Evolutionary conservation across 1,140 invertebrate genomes (phyloP), one percentile per base, ranked within the genome.

Genomic region (Drosophila ogumai): DNA sequence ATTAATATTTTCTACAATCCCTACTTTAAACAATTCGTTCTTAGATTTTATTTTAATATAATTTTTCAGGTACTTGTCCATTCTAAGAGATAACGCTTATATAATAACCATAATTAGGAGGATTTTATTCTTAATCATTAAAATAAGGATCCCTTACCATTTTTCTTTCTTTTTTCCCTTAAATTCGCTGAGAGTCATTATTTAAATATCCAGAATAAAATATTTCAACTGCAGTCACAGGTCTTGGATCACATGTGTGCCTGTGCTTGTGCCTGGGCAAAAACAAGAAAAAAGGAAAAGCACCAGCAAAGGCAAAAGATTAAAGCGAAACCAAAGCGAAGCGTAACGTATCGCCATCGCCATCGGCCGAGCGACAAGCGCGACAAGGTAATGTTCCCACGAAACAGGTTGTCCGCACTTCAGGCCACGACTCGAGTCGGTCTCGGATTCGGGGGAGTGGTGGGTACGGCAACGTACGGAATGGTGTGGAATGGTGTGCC

Each of bases 341-440:
- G 79, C 82, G 81, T 86, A 91, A 90, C 87, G 75, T 87, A 91
- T 79, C 87, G 87, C 84, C 84, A 87, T 90, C 84, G 81, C 74
- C 74, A 77, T 77, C 74, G 82, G 79, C 54, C 81, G 67, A 87
- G 84, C 86, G 87, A 90, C 86, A 88, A 85, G 74, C 85, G 87
- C 81, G 82, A 86, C 90, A 92, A 92, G 91, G 91, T 92, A 92
- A 92, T 91, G 91, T 92, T 92, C 91, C 91, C 91, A 92, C 91
- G 91, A 90, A 92, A 92, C 91, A 92, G 91, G 91, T 92, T 92
- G 91, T 90, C 82, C 82, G 81, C 81, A 90, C 85, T 90, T 90
- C 85, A 90, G 85, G 85, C 85, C 85, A 90, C 74, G 84, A 88
- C 84, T 82, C 77, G 68, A 52, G 28, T 52, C 19, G 32, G 32